Conservation (phyloP, 2,797 vertebrate species). For the Syngnathus rostellatus region DNA sequence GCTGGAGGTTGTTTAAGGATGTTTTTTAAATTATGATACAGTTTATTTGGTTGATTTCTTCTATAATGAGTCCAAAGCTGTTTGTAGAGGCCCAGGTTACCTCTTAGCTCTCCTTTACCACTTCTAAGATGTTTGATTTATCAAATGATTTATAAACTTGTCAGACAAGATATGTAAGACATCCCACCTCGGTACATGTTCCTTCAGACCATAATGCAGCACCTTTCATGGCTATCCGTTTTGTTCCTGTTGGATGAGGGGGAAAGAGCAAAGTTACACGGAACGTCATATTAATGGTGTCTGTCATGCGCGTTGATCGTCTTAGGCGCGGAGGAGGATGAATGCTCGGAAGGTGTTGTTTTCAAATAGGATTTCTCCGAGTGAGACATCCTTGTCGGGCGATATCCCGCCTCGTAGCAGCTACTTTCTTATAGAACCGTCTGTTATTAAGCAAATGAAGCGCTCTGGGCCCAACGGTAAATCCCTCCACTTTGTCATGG, state of each 20-base stretch:
- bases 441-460: slow-evolving; percentile 77
- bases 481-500: slow-evolving; percentile 72
- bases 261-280: slow-evolving; percentile 55
- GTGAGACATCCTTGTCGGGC: slow-evolving; percentile 63
- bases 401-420: slow-evolving; percentile 59
- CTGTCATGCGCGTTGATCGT: slow-evolving; percentile 62
- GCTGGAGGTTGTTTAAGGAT: not conserved
- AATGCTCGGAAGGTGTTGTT: slow-evolving; percentile 67
- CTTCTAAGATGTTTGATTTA: not conserved
- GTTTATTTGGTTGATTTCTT: not conserved
- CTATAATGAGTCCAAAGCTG: not conserved
- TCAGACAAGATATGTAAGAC: not conserved
- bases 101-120: not conserved
- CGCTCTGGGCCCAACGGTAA: slow-evolving; percentile 67
- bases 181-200: slow-evolving; percentile 38
- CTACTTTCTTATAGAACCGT: slow-evolving; percentile 65
- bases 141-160: too few species aligned
- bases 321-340: slow-evolving; percentile 63
- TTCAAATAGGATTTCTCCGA: slow-evolving; percentile 68
- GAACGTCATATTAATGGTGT: slow-evolving; percentile 58
- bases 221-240: slow-evolving; percentile 55
- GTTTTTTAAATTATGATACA: not conserved
- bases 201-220: slow-evolving; percentile 45
- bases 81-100: not conserved
- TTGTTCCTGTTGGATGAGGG: slow-evolving; percentile 48